Evolutionary conservation across 2,113 vertebrate species (phyloP), one percentile per base, ranked within the genome.

Genomic region (Bujurquina vittata): DNA sequence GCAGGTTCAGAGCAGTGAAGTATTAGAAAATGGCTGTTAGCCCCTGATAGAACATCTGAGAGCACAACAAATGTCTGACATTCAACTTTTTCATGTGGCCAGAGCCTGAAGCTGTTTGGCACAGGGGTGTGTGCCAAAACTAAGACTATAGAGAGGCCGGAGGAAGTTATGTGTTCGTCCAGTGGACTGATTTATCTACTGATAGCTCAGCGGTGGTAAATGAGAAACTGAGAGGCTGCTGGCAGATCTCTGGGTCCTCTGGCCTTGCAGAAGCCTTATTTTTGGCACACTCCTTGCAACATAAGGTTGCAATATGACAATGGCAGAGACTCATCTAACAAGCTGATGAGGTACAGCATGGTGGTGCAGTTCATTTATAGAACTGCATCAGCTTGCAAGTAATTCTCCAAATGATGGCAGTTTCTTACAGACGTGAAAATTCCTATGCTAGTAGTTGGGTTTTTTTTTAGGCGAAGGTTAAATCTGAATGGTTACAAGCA

Each of bases 201-300:
- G n/a, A 75, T 58, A 40, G 55, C 33, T 57, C 35, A 20, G 22
- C 1, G 3, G 17, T 58, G 35, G 15, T 75, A 58, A 59, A 75
- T 75, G 73, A 57, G 73, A 72, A 72, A n/a, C 65, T 52, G 65
- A 72, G 65, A 72, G 65, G 43, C 46, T 72, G 65, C 43, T 52
- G 65, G 65, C 65, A 72, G 0, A 75, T 58, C 15, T 58, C 55
- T 26, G 22, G 55, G 17, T 58, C 55, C 35, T 75, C 22, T 29
- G 35, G 73, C 55, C 35, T 75, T 22, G 23, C 22, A 29, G 17
- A 57, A 43, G 55, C 29, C 57, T 75, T 59, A 40, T 59, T 37
- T 75, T 75, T 58, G 73, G 55, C 55, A 43, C 22, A 26, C 55
- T 8, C 33, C 37, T 33, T 58, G 8, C 8, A 22, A 57, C 31